These are phyloP conservation scores for Aleadryas rufinucha DNA, from an alignment of 2,113 vertebrate species.

Conservation along the genomic window DNA sequence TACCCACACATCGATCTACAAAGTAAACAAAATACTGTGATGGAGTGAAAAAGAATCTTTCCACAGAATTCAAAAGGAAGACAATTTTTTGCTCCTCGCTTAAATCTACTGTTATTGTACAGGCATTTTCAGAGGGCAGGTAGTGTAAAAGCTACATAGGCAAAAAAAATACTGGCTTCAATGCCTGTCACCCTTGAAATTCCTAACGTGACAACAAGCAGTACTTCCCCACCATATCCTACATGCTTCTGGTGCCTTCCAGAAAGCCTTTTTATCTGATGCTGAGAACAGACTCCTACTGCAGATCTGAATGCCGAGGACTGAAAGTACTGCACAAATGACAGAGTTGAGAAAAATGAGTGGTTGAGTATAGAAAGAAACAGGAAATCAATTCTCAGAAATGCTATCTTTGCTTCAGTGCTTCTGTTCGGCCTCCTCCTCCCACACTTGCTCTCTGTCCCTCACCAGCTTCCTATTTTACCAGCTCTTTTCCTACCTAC, in stretches of 20 bases:
- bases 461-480: background rate
- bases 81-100: background rate
- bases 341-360: background rate
- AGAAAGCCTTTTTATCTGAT: conserved; percentile 21
- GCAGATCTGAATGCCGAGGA: background rate
- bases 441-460: background rate
- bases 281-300: background rate
- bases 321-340: background rate
- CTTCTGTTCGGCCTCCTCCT: conserved; percentile 7
- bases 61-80: background rate
- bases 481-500: background rate
- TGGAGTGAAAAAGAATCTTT: conserved; percentile 12
- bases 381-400: conserved; percentile 13
- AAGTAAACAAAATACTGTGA: background rate
- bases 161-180: background rate
- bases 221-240: background rate
- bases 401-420: background rate
- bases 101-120: background rate
- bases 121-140: background rate
- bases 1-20: background rate
- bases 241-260: background rate
- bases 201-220: background rate
- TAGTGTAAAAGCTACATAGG: background rate
- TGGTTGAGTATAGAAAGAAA: background rate
- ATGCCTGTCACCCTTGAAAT: background rate